Percentiles rank a stretch among this genome's conserved stretches.
These are phyloP conservation scores for Drosophila varians DNA, from an alignment of 1,140 invertebrate species.

Conservation along the genomic window DNA sequence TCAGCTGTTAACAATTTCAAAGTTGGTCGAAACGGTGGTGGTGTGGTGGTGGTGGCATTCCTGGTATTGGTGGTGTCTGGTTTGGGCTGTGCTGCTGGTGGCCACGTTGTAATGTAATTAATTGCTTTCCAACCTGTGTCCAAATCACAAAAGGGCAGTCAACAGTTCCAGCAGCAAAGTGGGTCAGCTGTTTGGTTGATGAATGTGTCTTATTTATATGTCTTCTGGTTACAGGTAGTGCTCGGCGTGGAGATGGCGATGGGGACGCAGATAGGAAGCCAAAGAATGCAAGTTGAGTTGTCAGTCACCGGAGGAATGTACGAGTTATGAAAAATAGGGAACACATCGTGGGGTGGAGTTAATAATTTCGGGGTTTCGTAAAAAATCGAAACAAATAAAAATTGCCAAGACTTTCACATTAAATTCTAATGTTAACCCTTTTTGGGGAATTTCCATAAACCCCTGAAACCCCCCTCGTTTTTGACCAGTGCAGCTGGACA, in stretches of 20 bases:
- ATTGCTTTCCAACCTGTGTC: constrained; percentile 66
- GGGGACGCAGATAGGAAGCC: constrained; percentile 10
- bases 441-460: not conserved
- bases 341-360: not conserved
- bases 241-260: constrained; percentile 7
- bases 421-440: too few relatives aligned
- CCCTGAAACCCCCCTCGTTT: not conserved
- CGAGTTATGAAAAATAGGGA: constrained; percentile 38
- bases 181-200: constrained; percentile 62
- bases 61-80: not conserved
- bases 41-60: not conserved
- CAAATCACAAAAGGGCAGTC: constrained; percentile 42
- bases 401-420: too few relatives aligned
- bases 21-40: not conserved
- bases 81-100: constrained; percentile 19
- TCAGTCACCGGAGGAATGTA: constrained; percentile 12
- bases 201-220: constrained; percentile 22
- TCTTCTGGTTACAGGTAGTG: constrained; percentile 23
- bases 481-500: constrained; percentile 23
- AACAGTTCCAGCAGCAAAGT: constrained; percentile 48
- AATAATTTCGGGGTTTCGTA: too few relatives aligned
- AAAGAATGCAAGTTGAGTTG: constrained; percentile 43
- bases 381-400: too few relatives aligned
- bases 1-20: constrained; percentile 63
- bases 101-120: constrained; percentile 72